Base-by-base conservation (phyloP, 2,113 vertebrate species). In the Planiliza haematocheilus region DNA sequence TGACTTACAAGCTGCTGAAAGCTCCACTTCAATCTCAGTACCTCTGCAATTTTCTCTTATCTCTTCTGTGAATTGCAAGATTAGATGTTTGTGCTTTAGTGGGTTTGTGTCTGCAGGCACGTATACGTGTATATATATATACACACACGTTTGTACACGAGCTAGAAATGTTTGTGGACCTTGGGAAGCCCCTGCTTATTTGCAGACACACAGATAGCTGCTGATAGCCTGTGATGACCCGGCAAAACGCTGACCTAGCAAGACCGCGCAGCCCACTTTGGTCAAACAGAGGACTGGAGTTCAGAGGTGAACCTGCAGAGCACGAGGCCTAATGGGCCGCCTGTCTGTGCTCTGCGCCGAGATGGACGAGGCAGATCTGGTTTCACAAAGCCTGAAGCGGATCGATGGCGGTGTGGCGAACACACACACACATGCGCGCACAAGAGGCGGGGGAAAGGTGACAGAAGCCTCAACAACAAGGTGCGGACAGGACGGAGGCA, bases 191-290 rank as follows among this genome's bases (percentile, higher is more conserved):
- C 9, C 73, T 55, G 69, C 74, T 86, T 69, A 77, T 77, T 86
- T 80, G 77, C 82, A 90, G 77, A 73, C 52, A 60, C 70, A 55
- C 66, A 90, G 90, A 93, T 91, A 91, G 82, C 80, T 20, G 45
- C 87, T 88, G 92, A 93, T 92, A 92, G 88, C 82, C 82, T 64
- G 65, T 67, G 70, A 90, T 90, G 91, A 91, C 92, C 84, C 66
- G 52, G 75, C 63, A 78, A 88, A 91, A 77, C 21, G 55, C 79
- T 91, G 88, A 91, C 84, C 88, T 21, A 21, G 34, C 68, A 51
- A 0, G 13, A 70, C 74, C 67, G 42, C 77, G 79, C 59, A 56
- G 79, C 73, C 84, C 67, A 30, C 83, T 90, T 84, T 86, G 86
- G 86, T 87, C 81, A 70, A 89, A 86, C 57, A 68, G 87, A 59